A percentile compares a stretch with the other conserved stretches of the same genome.
Evolutionary conservation across 2,113 vertebrate genomes (phyloP).

Genomic region (Pelobates fuscus): DNA sequence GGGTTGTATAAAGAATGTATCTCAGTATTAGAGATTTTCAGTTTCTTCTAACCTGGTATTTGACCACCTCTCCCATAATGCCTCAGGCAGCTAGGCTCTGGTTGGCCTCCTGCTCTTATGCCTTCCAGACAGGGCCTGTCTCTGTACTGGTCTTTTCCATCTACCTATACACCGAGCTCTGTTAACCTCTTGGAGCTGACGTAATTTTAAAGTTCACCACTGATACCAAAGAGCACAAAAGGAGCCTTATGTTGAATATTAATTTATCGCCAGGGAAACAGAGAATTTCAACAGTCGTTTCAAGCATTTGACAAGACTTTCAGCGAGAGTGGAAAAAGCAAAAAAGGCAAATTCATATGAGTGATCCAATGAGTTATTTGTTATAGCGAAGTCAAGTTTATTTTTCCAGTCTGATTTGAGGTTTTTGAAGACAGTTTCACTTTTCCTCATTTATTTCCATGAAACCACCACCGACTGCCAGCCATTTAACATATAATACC

Average conservation of each 20-base stretch:
- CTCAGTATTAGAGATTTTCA: too few relatives aligned
- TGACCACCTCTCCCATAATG: too few relatives aligned
- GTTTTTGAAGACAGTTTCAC: not conserved
- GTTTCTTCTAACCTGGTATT: too few relatives aligned
- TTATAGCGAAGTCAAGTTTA: not conserved
- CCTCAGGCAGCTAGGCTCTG: too few relatives aligned
- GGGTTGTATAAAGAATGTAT: too few relatives aligned
- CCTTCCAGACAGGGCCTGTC: too few relatives aligned
- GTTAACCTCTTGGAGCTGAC: slow-evolving; percentile 20
- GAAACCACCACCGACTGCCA: slow-evolving; percentile 12
- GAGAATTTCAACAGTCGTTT: slow-evolving; percentile 43
- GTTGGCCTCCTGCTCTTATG: too few relatives aligned
- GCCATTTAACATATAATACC: not conserved
- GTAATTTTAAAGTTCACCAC: not conserved
- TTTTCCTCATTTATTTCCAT: slow-evolving; percentile 1
- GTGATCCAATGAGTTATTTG: slow-evolving; percentile 14
- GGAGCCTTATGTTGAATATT: slow-evolving; percentile 50
- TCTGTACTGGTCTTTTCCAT: not conserved
- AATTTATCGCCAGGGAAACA: slow-evolving; percentile 45
- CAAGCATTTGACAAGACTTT: slow-evolving; percentile 28
- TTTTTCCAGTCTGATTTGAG: not conserved
- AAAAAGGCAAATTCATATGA: slow-evolving; percentile 13
- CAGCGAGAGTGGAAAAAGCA: slow-evolving; percentile 17
- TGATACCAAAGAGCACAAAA: slow-evolving; percentile 44
- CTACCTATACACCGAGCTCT: slow-evolving; percentile 8